Percentiles rank a stretch among this genome's conserved stretches.
Evolutionary conservation across 2,888 invertebrate species (phyloP).

Genomic region (Zaprionus lineosus): DNA sequence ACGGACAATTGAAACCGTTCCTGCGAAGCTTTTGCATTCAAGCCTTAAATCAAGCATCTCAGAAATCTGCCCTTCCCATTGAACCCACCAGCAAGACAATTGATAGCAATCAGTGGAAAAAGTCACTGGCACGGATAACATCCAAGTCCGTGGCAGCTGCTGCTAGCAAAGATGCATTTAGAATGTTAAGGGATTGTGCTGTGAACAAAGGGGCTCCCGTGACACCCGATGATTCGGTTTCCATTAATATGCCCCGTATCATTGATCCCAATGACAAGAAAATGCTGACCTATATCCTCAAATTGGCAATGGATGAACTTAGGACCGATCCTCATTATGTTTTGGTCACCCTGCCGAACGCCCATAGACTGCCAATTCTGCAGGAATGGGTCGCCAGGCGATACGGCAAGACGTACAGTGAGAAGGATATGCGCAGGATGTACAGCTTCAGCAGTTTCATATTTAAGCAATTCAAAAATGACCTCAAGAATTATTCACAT

Average conservation of each 20-base stretch:
- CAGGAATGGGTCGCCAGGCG: slow-evolving; percentile 64
- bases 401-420: slow-evolving; percentile 54
- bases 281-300: slow-evolving; percentile 46
- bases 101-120: background rate
- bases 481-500: too few relatives aligned
- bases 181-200: background rate
- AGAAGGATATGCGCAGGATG: too few relatives aligned
- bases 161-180: background rate
- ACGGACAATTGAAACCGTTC: too few relatives aligned
- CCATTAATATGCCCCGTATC: too few relatives aligned
- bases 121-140: background rate
- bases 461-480: too few relatives aligned
- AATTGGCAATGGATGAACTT: slow-evolving; percentile 46
- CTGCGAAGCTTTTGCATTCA: too few relatives aligned
- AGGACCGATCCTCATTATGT: slow-evolving; percentile 63
- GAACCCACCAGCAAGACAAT: too few relatives aligned
- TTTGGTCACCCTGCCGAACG: slow-evolving; percentile 69
- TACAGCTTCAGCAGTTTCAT: too few relatives aligned
- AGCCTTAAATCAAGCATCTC: too few relatives aligned
- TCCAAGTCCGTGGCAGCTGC: background rate
- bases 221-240: too few relatives aligned
- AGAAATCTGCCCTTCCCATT: too few relatives aligned
- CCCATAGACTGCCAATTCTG: slow-evolving; percentile 62
- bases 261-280: slow-evolving; percentile 60
- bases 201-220: background rate